phyloP scores from a whole-genome alignment of 1,140 invertebrate genomes.

The Aphis craccivora region DNA sequence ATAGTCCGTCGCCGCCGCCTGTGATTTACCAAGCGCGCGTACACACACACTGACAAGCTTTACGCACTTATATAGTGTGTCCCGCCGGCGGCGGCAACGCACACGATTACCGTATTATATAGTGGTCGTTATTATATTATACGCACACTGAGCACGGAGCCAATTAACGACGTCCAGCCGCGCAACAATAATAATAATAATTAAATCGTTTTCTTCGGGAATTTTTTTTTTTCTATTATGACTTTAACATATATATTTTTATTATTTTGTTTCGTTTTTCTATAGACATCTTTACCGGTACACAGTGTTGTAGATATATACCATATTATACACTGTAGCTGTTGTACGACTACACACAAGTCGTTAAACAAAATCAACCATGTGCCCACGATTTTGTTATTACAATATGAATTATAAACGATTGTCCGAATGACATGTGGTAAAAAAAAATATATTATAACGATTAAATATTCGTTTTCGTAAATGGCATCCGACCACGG shows the following conservation, averaged over 20 bases:
- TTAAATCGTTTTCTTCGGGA: neutral
- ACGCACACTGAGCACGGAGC: neutral
- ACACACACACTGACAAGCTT: neutral
- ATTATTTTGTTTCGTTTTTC: neutral
- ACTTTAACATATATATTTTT: neutral
- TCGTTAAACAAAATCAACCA: neutral
- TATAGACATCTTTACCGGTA: neutral
- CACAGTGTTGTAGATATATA: no score
- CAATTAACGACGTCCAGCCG: conserved; percentile 28
- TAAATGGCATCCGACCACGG: neutral
- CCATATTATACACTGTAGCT: no score
- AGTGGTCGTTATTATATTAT: neutral
- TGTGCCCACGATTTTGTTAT: neutral
- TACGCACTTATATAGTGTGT: neutral
- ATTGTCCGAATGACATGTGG: neutral
- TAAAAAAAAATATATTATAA: no score
- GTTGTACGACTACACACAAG: neutral
- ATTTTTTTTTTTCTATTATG: neutral
- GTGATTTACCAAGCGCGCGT: conserved; percentile 10
- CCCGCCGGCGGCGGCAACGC: neutral
- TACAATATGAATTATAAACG: neutral
- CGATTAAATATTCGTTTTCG: neutral
- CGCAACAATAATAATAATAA: conserved; percentile 1
- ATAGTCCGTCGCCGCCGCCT: neutral
- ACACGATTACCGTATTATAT: neutral